A percentile compares a stretch with the other conserved stretches of the same genome.
phyloP scores from a whole-genome alignment of 2,113 vertebrate species.

The mouse (Mus musculus) region DNA sequence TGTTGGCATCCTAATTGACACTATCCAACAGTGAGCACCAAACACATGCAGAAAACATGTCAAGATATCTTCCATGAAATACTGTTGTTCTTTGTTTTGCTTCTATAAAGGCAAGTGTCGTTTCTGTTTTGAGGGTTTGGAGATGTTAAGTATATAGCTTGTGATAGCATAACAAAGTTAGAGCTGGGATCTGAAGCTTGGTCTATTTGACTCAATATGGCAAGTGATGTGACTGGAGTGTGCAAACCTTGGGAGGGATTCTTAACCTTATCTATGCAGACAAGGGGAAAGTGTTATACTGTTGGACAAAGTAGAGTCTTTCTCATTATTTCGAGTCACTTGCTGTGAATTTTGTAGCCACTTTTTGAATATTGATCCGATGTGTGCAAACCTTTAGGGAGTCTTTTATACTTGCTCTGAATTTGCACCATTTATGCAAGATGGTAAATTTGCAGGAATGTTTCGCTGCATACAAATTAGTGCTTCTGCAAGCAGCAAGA shows the following conservation, averaged over 20 bases:
- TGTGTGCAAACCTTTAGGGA: constrained; percentile 25
- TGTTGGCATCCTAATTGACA: neutral
- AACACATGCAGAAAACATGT: neutral
- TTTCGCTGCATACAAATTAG: constrained; percentile 61
- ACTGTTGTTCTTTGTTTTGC: constrained; percentile 7
- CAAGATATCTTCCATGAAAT: constrained; percentile 13
- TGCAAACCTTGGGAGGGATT: neutral
- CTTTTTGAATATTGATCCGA: constrained; percentile 56
- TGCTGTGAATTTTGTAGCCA: constrained; percentile 25
- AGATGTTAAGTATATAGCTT: constrained; percentile 19
- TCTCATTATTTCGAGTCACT: constrained; percentile 1
- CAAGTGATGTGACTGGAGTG: neutral
- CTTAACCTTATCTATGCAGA: neutral
- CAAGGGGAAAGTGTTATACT: neutral
- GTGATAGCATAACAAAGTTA: constrained; percentile 36
- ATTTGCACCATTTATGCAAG: constrained; percentile 64
- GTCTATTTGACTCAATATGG: constrained; percentile 38
- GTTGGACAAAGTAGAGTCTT: neutral
- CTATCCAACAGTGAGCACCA: constrained; percentile 13
- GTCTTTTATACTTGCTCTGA: constrained; percentile 56
- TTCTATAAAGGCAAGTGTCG: constrained; percentile 22
- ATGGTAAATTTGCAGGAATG: constrained; percentile 64
- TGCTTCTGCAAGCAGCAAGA: constrained; percentile 63
- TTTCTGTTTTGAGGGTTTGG: constrained; percentile 38
- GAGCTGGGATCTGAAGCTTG: constrained; percentile 50